These are phyloP conservation scores for Heliconius hortense DNA, from an alignment of 2,888 invertebrate genomes.

Conservation along the genomic window DNA sequence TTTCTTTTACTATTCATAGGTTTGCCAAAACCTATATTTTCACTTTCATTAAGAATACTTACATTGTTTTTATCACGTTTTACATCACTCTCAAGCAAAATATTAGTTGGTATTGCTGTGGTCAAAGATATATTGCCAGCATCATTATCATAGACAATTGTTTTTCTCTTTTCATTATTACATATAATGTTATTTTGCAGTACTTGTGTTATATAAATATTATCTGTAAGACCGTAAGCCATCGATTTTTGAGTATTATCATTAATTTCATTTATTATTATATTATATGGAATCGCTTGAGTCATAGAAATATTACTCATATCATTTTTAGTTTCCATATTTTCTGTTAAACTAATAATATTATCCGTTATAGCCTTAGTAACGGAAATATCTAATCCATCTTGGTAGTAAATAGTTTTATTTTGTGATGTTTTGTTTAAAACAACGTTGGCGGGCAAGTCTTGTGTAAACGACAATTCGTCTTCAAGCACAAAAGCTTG, in stretches of 20 bases:
- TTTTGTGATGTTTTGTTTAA: conserved; percentile 29
- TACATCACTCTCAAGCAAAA: conserved; percentile 22
- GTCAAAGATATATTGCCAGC: conserved; percentile 51
- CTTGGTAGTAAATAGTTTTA: conserved; percentile 34
- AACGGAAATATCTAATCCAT: conserved; percentile 51
- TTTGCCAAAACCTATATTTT: neutral
- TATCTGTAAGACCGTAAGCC: neutral
- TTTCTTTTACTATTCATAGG: neutral
- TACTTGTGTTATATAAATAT: conserved; percentile 24
- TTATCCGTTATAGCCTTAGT: conserved; percentile 46
- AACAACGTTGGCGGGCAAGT: conserved; percentile 46
- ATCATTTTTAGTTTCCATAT: conserved; percentile 14
- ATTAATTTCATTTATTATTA: conserved; percentile 26
- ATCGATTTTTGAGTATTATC: conserved; percentile 12
- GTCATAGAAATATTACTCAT: conserved; percentile 31
- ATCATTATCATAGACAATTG: conserved; percentile 48
- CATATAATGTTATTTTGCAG: conserved; percentile 17
- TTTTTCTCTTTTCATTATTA: conserved; percentile 44
- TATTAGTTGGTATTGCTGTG: conserved; percentile 43
- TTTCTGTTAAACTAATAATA: conserved; percentile 15
- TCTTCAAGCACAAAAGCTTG: conserved; percentile 46
- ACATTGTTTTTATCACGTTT: conserved; percentile 3
- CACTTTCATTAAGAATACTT: conserved; percentile 3
- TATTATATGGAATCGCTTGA: conserved; percentile 29
- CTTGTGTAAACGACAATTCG: conserved; percentile 54